A percentile compares a stretch with the other conserved stretches of the same genome.
These are phyloP conservation scores for Eupithecia pulchellata DNA, from an alignment of 2,888 invertebrate genomes.

Conservation along the genomic window DNA sequence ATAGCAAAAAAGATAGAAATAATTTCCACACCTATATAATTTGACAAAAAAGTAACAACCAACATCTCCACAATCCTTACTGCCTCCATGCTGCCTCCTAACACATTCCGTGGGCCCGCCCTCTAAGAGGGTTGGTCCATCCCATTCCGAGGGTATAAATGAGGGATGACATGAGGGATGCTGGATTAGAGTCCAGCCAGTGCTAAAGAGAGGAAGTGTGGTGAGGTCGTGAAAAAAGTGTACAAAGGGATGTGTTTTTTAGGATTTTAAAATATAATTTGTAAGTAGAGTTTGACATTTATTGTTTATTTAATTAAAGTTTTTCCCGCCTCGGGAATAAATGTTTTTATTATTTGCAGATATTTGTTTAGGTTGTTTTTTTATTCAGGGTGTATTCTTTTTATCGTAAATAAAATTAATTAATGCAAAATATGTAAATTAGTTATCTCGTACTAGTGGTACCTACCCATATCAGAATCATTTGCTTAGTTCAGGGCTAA, in stretches of 20 bases:
- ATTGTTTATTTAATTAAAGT: not conserved
- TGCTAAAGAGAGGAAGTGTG: conserved; percentile 30
- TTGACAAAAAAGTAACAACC: not conserved
- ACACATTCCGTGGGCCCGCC: conserved; percentile 59
- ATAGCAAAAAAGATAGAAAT: too few relatives aligned
- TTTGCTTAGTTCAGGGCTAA: too few relatives aligned
- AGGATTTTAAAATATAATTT: conserved; percentile 10
- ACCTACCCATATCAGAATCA: too few relatives aligned
- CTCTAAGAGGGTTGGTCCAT: conserved; percentile 66
- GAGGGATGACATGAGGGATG: conserved; percentile 68
- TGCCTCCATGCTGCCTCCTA: too few relatives aligned
- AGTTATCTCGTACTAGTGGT: too few relatives aligned
- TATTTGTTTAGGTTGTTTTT: too few relatives aligned
- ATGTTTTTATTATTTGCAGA: too few relatives aligned
- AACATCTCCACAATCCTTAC: conserved; percentile 1
- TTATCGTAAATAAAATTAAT: too few relatives aligned
- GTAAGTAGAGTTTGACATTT: conserved; percentile 7
- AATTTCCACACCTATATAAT: too few relatives aligned
- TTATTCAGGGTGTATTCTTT: too few relatives aligned
- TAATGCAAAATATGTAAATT: too few relatives aligned
- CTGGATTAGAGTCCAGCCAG: conserved; percentile 62
- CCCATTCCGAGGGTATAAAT: conserved; percentile 60
- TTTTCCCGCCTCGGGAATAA: too few relatives aligned
- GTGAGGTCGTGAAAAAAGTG: conserved; percentile 3
- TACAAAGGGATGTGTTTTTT: conserved; percentile 9